Base-by-base conservation (phyloP, 2,888 invertebrate species). In the Andrena dorsata region DNA sequence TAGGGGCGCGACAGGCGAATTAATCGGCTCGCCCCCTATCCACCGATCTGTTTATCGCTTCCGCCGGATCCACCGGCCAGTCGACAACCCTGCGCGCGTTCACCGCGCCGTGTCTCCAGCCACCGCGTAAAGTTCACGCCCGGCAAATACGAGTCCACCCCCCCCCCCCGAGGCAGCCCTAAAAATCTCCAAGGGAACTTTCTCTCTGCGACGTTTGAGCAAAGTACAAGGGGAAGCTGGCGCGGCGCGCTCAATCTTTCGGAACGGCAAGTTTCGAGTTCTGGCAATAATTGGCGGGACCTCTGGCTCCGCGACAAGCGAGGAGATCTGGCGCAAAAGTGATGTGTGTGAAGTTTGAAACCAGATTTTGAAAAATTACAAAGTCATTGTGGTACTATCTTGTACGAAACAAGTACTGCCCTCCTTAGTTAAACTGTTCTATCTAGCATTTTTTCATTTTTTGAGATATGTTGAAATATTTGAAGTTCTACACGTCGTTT, bases 251-350 rank as follows among this genome's bases (percentile, higher is more conserved):
- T 20, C 16, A 2, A 56, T 68, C 32, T 72, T 61, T 66, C 32
- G 3, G 3, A 47, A 41, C 65, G 28, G 2, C 1, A 56, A 71
- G 53, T 51, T 61, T 58, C 47, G 23, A 30, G 53, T n/a, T 20
- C 66, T 73, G 81, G 82, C 87, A 89, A 89, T 88, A 89, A 89
- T 90, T 88, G 87, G 77, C 79, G 77, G 81, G 80, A 84, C 77
- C 84, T 13, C 1, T 10, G 26, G 4, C 41, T 58, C 2, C 26
- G 16, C 6, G 35, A 30, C 49, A 26, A 56, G 32, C 28, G n/a
- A 4, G 13, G 23, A 13, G 20, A 68, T 16, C 32, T 32, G 53
- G 32, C 20, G 2, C 16, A 23, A 73, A 65, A 16, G 4, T 4
- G 13, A 5, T 16, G 13, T 16, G 13, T 5, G 16, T 16, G 41